Evolutionary conservation across 2,797 vertebrate genomes (phyloP), one percentile per base, ranked within the genome.

Genomic region (Sebastes ruberrimus): DNA sequence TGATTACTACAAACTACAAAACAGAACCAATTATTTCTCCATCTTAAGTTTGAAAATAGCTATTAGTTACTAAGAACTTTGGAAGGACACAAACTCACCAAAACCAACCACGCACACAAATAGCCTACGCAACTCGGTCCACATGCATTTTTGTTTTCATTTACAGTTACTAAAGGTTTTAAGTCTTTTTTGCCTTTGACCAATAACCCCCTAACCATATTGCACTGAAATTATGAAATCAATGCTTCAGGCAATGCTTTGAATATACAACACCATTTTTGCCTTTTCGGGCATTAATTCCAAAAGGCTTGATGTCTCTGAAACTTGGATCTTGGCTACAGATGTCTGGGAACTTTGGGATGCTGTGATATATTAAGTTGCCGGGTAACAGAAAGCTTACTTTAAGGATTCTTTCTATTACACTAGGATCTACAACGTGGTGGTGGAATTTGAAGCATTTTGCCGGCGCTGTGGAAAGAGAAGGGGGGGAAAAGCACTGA

Each of bases 371-470:
- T 92, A 84, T 88, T 78, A 87, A 82, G 84, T 91, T 79, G 79
- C 89, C 66, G 81, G 80, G 90, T 82, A 91, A 84, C 86, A 81
- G 81, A 89, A 88, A 86, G 80, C 90, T 91, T 30, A 85, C 84
- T 87, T 88, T 60, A 76, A 46, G 86, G 93, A 87, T 74, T 84
- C 80, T 89, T 88, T 91, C 79, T 90, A 74, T 92, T 89, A 85
- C 86, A 89, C 69, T 69, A 53, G 82, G 65, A 83, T 88, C 81
- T 77, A 83, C 85, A 90, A 87, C 27, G 75, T 85, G 89, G 84
- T 88, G 18, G 84, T 86, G 95, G 96, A 96, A 96, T 96, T 91
- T 91, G 68, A 96, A 95, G 93, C 91, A 95, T 96, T 95, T 92
- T 93, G 86, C 89, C 89, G 80, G 84, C 84, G 82, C 92, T 80